These are phyloP conservation scores for Myotis planiceps DNA, from an alignment of 2,797 vertebrate genomes.

Conservation along the genomic window DNA sequence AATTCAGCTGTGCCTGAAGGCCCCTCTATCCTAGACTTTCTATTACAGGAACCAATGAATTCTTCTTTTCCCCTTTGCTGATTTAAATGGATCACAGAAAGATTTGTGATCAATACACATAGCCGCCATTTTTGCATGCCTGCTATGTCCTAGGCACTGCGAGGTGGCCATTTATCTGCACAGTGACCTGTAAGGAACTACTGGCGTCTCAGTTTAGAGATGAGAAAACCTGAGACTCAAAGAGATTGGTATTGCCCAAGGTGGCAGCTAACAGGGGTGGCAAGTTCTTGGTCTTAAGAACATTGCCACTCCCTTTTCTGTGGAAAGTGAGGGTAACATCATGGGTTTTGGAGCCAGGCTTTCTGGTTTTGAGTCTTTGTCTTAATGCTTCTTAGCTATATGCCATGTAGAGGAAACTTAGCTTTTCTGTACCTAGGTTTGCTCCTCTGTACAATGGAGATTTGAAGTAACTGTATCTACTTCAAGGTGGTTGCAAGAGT, in stretches of 20 bases:
- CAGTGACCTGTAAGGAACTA: not conserved
- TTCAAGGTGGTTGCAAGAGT: not conserved
- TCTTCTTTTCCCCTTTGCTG: constrained; percentile 23
- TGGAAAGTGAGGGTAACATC: not conserved
- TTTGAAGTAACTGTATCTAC: not conserved
- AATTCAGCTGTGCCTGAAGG: constrained; percentile 1
- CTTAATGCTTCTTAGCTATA: not conserved
- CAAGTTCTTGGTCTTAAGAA: not conserved
- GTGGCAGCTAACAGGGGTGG: not conserved
- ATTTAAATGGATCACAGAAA: constrained; percentile 12
- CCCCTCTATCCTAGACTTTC: not conserved
- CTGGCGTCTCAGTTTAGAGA: not conserved
- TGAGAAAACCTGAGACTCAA: not conserved
- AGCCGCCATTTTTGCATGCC: not conserved
- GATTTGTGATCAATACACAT: not conserved
- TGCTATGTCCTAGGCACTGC: not conserved
- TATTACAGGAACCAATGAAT: not conserved
- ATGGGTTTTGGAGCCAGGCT: not conserved
- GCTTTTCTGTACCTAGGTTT: not conserved
- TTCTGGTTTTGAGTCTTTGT: not conserved
- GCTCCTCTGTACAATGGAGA: not conserved
- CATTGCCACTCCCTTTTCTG: not conserved
- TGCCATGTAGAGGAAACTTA: not conserved
- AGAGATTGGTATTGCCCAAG: not conserved
- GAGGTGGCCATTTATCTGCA: not conserved